Percentiles rank a stretch among this genome's conserved stretches.
These are phyloP conservation scores for Melieria omissa DNA, from an alignment of 2,888 invertebrate genomes.

Conservation along the genomic window DNA sequence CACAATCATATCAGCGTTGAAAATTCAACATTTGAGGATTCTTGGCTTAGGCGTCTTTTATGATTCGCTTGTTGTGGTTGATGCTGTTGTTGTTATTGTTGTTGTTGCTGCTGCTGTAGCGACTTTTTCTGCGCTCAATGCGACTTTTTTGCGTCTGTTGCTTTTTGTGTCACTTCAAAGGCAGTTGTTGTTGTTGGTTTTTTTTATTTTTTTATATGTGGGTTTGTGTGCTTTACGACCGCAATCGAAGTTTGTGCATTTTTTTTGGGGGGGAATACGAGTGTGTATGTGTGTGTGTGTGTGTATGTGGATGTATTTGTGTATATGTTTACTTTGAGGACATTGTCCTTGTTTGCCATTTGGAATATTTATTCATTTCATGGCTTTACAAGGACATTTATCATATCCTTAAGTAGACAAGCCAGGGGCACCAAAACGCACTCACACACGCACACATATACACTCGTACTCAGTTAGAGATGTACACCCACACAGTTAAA, in stretches of 20 bases:
- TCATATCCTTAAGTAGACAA: slow-evolving; percentile 54
- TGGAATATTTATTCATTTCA: slow-evolving; percentile 56
- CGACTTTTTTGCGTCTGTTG: background rate
- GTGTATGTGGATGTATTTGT: background rate
- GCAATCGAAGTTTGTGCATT: slow-evolving; percentile 5
- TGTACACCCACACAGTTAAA: too few species aligned
- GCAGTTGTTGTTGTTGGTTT: slow-evolving; percentile 3
- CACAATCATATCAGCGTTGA: too few species aligned
- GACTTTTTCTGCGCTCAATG: too few species aligned
- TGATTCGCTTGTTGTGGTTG: too few species aligned
- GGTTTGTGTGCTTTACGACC: background rate
- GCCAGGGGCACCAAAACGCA: slow-evolving; percentile 51
- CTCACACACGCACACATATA: background rate
- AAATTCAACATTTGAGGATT: too few species aligned
- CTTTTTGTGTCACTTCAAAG: background rate
- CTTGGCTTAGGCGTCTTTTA: too few species aligned
- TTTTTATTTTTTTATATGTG: background rate
- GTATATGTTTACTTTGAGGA: slow-evolving; percentile 32
- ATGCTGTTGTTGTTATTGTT: too few species aligned
- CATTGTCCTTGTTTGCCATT: slow-evolving; percentile 47
- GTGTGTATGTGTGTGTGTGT: background rate
- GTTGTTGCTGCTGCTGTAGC: too few species aligned
- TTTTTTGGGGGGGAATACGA: background rate
- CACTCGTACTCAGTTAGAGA: too few species aligned
- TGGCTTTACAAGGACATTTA: slow-evolving; percentile 59